Conservation (phyloP, 1,140 invertebrate genomes). For the Myzus persicae region DNA sequence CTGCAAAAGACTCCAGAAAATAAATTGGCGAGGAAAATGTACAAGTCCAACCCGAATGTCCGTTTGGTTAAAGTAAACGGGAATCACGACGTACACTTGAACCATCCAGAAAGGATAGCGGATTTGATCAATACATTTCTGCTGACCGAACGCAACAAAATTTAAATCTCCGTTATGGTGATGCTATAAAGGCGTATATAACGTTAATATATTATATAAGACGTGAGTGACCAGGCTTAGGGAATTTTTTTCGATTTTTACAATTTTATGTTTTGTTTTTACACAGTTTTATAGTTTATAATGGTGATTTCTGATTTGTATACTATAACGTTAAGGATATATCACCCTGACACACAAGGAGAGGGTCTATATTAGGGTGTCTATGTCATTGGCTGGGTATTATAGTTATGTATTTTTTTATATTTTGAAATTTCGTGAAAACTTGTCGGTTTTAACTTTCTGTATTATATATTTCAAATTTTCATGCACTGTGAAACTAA, state of each 20-base stretch:
- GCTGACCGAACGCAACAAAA: neutral
- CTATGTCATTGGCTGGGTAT: too few relatives aligned
- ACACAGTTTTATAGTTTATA: neutral
- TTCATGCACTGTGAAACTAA: too few relatives aligned
- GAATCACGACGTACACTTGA: conserved; percentile 73
- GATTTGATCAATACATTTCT: conserved; percentile 66
- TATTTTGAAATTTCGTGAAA: neutral
- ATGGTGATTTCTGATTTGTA: neutral
- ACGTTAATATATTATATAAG: neutral
- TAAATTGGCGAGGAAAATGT: conserved; percentile 60
- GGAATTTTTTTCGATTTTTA: neutral
- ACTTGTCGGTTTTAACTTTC: neutral
- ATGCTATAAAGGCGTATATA: too few relatives aligned
- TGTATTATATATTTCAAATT: too few relatives aligned
- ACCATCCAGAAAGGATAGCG: conserved; percentile 68
- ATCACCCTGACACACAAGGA: neutral
- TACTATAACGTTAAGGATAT: neutral
- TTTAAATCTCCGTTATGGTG: neutral
- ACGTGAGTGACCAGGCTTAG: neutral
- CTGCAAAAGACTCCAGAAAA: neutral
- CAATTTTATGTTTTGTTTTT: neutral
- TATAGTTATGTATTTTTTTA: neutral
- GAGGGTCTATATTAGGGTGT: too few relatives aligned
- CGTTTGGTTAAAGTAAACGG: conserved; percentile 66
- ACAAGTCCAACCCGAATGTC: conserved; percentile 63